Conservation (phyloP, 2,888 invertebrate species). For the Apodemia mormo region DNA sequence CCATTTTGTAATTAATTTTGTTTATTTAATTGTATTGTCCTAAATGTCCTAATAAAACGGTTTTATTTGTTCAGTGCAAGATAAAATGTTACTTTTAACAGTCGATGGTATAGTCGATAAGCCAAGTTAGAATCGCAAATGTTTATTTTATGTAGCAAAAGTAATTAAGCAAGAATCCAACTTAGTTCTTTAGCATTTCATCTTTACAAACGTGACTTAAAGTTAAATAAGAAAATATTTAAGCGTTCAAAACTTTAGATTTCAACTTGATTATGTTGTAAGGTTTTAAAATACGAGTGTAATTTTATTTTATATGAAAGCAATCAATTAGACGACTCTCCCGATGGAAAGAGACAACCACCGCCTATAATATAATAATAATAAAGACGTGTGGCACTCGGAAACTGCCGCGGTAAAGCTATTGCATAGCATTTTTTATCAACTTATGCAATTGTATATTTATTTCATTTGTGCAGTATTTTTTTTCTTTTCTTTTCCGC, state of each 20-base stretch:
- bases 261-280: background rate
- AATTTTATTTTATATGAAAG: too few relatives aligned
- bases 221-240: background rate
- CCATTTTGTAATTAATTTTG: background rate
- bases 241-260: background rate
- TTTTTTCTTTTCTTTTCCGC: too few relatives aligned
- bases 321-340: too few relatives aligned
- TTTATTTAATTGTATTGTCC: background rate
- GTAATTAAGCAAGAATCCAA: slow-evolving; percentile 13
- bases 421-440: too few relatives aligned
- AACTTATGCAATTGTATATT: too few relatives aligned
- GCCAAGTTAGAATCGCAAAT: background rate
- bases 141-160: slow-evolving; percentile 9
- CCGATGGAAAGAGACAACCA: too few relatives aligned
- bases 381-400: too few relatives aligned
- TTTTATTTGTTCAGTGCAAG: background rate
- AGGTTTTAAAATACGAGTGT: too few relatives aligned
- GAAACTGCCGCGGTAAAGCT: too few relatives aligned
- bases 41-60: background rate
- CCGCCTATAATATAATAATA: too few relatives aligned
- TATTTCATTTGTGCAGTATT: too few relatives aligned
- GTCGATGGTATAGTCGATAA: background rate
- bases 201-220: background rate
- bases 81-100: slow-evolving; percentile 1
- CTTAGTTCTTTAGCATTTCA: background rate